Conservation (phyloP, 2,888 invertebrate genomes). For the Drosophila sordidula region DNA sequence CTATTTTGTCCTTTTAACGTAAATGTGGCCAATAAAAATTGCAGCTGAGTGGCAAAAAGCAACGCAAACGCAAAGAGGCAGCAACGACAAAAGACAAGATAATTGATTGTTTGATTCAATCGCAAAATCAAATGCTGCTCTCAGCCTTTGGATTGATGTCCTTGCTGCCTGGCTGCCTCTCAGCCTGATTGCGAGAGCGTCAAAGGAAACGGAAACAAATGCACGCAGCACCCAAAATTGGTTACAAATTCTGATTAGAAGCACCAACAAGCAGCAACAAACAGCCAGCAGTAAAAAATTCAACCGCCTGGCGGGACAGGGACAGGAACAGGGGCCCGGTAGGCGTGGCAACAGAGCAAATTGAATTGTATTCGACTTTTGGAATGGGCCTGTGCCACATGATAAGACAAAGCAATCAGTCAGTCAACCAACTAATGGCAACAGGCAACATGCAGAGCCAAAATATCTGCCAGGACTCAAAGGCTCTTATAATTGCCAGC, state of each 20-base stretch:
- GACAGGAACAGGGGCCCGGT: slow-evolving; percentile 13
- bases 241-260: slow-evolving; percentile 79
- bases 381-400: slow-evolving; percentile 23
- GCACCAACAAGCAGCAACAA: slow-evolving; percentile 58
- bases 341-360: slow-evolving; percentile 70
- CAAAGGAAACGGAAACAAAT: slow-evolving; percentile 72
- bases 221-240: slow-evolving; percentile 71
- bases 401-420: slow-evolving; percentile 81
- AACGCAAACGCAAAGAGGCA: slow-evolving; percentile 25
- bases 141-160: slow-evolving; percentile 48
- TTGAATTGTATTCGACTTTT: slow-evolving; percentile 73
- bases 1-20: slow-evolving; percentile 51
- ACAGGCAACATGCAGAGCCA: slow-evolving; percentile 22
- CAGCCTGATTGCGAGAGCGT: slow-evolving; percentile 69
- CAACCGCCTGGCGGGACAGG: slow-evolving; percentile 16
- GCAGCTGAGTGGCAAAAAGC: slow-evolving; percentile 45
- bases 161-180: slow-evolving; percentile 38
- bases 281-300: slow-evolving; percentile 52
- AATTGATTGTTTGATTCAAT: slow-evolving; percentile 81
- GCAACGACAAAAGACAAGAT: slow-evolving; percentile 66
- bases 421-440: slow-evolving; percentile 60
- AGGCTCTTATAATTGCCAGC: slow-evolving; percentile 60
- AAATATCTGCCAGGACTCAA: slow-evolving; percentile 40
- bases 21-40: slow-evolving; percentile 72
- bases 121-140: slow-evolving; percentile 73